phyloP scores from a whole-genome alignment of 2,113 vertebrate genomes.

The Pachypanchax playfairii region DNA sequence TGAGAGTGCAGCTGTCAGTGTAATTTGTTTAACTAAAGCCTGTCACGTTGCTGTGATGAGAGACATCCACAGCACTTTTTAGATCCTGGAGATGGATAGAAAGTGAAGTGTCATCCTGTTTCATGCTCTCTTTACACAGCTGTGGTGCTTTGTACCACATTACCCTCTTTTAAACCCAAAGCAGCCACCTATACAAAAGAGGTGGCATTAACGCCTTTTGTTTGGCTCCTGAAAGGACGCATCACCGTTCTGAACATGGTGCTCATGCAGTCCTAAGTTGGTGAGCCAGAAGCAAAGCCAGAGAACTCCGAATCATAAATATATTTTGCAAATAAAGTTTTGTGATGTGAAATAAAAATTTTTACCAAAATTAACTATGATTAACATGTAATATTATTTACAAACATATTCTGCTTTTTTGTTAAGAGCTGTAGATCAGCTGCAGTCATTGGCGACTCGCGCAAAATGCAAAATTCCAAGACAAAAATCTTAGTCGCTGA shows the following conservation, averaged over 20 bases:
- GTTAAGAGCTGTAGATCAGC: not conserved
- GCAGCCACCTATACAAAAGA: constrained; percentile 18
- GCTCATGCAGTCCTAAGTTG: constrained; percentile 12
- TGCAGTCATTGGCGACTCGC: too few species aligned
- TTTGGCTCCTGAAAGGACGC: constrained; percentile 23
- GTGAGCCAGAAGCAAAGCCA: constrained; percentile 17
- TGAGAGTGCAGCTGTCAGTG: constrained; percentile 40
- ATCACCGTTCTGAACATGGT: constrained; percentile 17
- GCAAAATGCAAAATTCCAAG: too few species aligned
- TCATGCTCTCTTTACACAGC: constrained; percentile 25
- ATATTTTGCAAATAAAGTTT: not conserved
- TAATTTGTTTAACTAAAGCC: constrained; percentile 46
- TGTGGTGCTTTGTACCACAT: constrained; percentile 17
- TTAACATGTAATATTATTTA: too few species aligned
- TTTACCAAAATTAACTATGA: too few species aligned
- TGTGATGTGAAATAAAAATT: not conserved
- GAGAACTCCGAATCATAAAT: constrained; percentile 13
- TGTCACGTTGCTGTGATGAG: constrained; percentile 26
- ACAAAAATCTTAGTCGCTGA: too few species aligned
- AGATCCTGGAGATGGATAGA: constrained; percentile 25
- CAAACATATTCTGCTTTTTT: not conserved
- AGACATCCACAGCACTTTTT: constrained; percentile 39
- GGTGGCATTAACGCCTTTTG: constrained; percentile 38
- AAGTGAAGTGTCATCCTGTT: constrained; percentile 27
- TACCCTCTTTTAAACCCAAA: constrained; percentile 12